A percentile compares a stretch with the other conserved stretches of the same genome.
These are phyloP conservation scores for Threskiornis aethiopicus DNA, from an alignment of 2,797 vertebrate genomes.

Conservation along the genomic window DNA sequence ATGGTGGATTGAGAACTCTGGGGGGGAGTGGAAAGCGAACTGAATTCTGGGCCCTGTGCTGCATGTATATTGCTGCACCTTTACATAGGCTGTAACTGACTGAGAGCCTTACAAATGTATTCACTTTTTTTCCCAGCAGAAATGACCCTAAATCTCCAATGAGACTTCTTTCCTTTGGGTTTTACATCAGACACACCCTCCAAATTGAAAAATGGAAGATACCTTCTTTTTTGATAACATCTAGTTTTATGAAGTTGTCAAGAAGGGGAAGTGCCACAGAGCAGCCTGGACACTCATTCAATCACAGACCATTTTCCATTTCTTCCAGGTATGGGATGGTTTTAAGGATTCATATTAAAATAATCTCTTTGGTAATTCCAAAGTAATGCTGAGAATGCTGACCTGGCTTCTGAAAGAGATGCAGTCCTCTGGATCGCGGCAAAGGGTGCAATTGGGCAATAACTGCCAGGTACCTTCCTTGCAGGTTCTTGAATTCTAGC, in stretches of 20 bases:
- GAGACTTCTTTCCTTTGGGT: background rate
- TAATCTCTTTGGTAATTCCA: background rate
- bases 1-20: background rate
- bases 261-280: background rate
- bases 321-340: background rate
- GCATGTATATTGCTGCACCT: background rate
- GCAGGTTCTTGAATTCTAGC: background rate
- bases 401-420: background rate
- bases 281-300: background rate
- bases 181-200: background rate
- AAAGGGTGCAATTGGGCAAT: background rate
- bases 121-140: background rate
- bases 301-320: background rate
- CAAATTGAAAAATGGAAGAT: slow-evolving; percentile 8
- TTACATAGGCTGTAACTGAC: background rate
- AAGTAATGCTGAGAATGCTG: slow-evolving; percentile 11
- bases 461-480: background rate
- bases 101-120: background rate
- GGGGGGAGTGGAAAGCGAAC: accelerated
- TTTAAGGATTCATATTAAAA: background rate
- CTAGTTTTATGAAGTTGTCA: slow-evolving; percentile 8
- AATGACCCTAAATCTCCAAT: background rate
- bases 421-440: background rate
- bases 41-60: background rate
- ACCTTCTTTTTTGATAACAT: background rate